Base-by-base conservation (phyloP, 2,888 invertebrate genomes). In the Gastracanthus pulcherrimus region DNA sequence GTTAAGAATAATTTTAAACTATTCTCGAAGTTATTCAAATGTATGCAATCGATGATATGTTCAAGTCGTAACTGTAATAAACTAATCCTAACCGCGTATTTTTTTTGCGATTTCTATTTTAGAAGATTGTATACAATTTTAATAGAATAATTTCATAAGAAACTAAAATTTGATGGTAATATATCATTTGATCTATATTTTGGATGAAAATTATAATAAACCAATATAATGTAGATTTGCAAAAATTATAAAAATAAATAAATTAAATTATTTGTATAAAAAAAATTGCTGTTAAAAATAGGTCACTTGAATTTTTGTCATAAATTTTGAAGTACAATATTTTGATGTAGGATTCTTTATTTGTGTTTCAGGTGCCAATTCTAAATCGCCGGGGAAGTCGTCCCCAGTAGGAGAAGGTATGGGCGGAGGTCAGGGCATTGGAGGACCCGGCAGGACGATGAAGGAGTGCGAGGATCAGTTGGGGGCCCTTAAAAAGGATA, bases 381-480 rank as follows among this genome's bases (percentile, higher is more conserved):
- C 81, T 41, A 88, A 87, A 81, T 83, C 88, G 29, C 87, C 88
- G 26, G 89, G 88, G 55, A 90, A 90, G 82, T 76, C 85, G 3
- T 86, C 87, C 38, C 79, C 84, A 38, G 80, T 82, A 67, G 80
- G 79, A 23, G 84, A 81, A 75, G 77, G 76, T 60, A 84, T 84
- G 76, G 69, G 62, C 13, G 74, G 82, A 26, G 83, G 84, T 7
- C 83, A 84, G 9, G 81, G 79, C 3, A 83, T 85, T n/a, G 74
- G 80, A 1, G 91, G 91, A 70, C 93, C 94, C 86, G 95, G 95
- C 9, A 93, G 96, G 75, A 96, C 96, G 36, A 96, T 98, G 93
- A 97, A 97, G 88, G 98, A 98, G 86, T 96, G 96, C 89, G 98
- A 98, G 90, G 96, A 98, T 91, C 96, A 98, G 90, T 93, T 98